Conservation (phyloP, 2,888 invertebrate species). For the Drosophila nr. perissopoda region DNA sequence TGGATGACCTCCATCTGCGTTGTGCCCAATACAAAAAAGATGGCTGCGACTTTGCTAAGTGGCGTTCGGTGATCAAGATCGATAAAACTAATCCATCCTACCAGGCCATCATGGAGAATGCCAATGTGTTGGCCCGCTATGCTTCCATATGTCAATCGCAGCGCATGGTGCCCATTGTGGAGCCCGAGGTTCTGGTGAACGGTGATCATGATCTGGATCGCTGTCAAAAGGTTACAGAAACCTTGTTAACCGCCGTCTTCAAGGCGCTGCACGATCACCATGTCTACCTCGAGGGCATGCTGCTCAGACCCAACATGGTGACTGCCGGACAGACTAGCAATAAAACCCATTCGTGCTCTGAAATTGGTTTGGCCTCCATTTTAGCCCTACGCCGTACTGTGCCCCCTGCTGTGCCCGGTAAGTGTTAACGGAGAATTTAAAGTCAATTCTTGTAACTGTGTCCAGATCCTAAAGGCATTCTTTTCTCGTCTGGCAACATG, state of each 20-base stretch:
- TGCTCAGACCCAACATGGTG: slow-evolving; percentile 99
- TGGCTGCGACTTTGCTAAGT: slow-evolving; percentile 98
- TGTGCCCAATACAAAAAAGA: slow-evolving; percentile 98
- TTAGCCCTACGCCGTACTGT: slow-evolving; percentile 96
- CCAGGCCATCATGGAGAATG: slow-evolving; percentile 96
- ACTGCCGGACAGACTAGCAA: slow-evolving; percentile 93
- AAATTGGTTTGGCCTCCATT: slow-evolving; percentile 96
- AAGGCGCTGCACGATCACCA: slow-evolving; percentile 98
- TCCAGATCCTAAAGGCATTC: slow-evolving; percentile 88
- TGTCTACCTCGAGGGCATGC: slow-evolving; percentile 98
- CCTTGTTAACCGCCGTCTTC: slow-evolving; percentile 96
- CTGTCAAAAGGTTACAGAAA: slow-evolving; percentile 97
- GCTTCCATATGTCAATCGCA: slow-evolving; percentile 98
- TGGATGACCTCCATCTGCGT: slow-evolving; percentile 96
- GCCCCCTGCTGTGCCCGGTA: slow-evolving; percentile 97
- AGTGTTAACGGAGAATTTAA: slow-evolving; percentile 31
- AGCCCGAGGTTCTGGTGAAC: slow-evolving; percentile 98
- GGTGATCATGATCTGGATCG: slow-evolving; percentile 97
- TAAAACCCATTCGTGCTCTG: slow-evolving; percentile 90
- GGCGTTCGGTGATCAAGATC: slow-evolving; percentile 98
- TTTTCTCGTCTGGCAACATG: slow-evolving; percentile 99
- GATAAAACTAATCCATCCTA: slow-evolving; percentile 95
- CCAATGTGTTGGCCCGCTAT: slow-evolving; percentile 97
- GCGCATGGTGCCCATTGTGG: slow-evolving; percentile 98
- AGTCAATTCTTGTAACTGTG: background rate